phyloP scores from a whole-genome alignment of 2,888 invertebrate species.

The Caenorhabditis becei region DNA sequence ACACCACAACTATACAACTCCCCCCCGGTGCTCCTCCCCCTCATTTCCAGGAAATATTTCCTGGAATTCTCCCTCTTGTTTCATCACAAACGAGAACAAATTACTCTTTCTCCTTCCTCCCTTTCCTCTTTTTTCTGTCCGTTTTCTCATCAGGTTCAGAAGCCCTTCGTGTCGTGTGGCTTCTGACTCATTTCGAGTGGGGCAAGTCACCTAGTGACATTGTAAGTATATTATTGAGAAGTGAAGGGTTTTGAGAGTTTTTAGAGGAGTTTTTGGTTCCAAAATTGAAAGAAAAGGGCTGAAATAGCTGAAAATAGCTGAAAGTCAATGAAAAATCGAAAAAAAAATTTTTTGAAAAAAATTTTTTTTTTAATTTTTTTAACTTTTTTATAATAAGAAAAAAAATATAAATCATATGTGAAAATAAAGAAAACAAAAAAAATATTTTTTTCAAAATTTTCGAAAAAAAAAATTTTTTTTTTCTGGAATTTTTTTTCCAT shows the following conservation, averaged over 20 bases:
- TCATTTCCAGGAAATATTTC: background rate
- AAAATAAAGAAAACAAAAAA: too few species aligned
- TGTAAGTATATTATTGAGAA: too few species aligned
- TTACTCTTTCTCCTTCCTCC: background rate
- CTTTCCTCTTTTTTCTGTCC: conserved; percentile 4
- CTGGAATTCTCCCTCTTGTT: background rate
- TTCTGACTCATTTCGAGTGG: conserved; percentile 9
- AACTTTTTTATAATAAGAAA: background rate
- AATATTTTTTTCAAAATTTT: background rate
- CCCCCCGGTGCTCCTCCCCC: background rate
- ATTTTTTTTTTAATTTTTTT: too few species aligned
- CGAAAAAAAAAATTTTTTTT: too few species aligned
- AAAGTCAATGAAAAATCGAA: too few species aligned
- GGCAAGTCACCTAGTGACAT: too few species aligned
- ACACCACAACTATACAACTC: background rate
- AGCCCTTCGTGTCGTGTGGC: background rate
- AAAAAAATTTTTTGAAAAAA: background rate
- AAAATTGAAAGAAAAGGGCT: too few species aligned
- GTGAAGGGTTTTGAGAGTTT: too few species aligned
- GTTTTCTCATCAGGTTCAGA: conserved; percentile 18
- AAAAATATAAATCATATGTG: conserved; percentile 4
- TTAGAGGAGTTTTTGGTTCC: too few species aligned
- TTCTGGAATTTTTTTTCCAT: too few species aligned
- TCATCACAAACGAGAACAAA: conserved; percentile 1
- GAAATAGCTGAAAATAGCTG: too few species aligned